Conservation (phyloP, 2,888 invertebrate genomes). For the Polymixis lichenea region DNA sequence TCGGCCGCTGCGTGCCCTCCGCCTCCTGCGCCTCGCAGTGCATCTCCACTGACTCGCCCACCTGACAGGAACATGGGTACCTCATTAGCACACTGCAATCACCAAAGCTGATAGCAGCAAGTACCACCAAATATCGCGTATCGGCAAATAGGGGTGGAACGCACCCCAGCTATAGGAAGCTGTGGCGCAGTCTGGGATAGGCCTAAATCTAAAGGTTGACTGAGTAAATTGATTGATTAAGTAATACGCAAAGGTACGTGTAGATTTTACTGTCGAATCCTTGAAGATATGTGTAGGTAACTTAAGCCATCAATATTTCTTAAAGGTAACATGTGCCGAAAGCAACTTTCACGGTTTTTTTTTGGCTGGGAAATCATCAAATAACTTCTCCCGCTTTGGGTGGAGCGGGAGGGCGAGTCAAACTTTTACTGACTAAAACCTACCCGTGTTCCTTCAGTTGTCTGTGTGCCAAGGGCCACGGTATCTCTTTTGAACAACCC, state of each 20-base stretch:
- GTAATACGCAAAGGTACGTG: not conserved
- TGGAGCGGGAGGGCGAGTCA: too few species aligned
- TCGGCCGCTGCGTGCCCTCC: constrained; percentile 97
- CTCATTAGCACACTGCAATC: not conserved
- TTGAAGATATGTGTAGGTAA: not conserved
- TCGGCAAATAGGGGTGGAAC: not conserved
- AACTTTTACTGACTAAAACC: too few species aligned
- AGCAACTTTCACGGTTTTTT: not conserved
- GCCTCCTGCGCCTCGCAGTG: constrained; percentile 98
- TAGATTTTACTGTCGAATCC: not conserved
- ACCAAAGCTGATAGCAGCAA: not conserved
- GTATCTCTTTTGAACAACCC: too few species aligned
- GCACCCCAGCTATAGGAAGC: too few species aligned
- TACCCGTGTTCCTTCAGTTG: too few species aligned
- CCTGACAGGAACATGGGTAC: constrained; percentile 71
- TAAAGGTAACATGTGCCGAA: too few species aligned
- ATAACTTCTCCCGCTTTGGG: too few species aligned
- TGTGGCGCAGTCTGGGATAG: not conserved
- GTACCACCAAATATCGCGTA: not conserved
- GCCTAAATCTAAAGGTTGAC: not conserved
- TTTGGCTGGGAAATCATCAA: too few species aligned
- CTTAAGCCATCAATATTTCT: too few species aligned
- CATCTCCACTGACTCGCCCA: constrained; percentile 97
- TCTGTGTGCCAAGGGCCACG: too few species aligned
- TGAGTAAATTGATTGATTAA: not conserved